phyloP scores from a whole-genome alignment of 2,113 vertebrate genomes.

The Trachemys scripta region DNA sequence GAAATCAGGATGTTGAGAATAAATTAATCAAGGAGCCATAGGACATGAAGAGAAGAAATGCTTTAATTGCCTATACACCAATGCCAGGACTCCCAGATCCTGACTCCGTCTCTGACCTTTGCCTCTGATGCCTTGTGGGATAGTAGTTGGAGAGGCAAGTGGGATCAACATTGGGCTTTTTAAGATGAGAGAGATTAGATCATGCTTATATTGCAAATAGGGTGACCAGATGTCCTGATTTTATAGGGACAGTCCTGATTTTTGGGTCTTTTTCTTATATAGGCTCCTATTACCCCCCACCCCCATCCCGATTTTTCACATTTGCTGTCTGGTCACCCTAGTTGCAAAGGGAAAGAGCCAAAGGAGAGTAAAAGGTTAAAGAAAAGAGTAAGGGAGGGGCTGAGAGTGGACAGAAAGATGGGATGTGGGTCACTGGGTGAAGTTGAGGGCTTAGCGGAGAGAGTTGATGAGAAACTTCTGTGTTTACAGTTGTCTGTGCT shows the following conservation, averaged over 20 bases:
- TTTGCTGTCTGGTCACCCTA: too few species aligned
- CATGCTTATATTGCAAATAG: not conserved
- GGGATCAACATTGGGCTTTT: not conserved
- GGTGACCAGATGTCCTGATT: too few species aligned
- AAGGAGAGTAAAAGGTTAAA: not conserved
- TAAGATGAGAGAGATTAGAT: not conserved
- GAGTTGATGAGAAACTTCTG: not conserved
- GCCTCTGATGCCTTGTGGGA: not conserved
- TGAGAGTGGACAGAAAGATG: not conserved
- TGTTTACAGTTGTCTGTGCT: not conserved
- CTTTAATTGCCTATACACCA: too few species aligned
- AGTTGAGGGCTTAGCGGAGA: not conserved
- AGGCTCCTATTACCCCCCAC: too few species aligned
- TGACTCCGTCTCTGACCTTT: not conserved
- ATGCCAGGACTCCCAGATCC: not conserved
- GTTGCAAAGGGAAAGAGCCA: not conserved
- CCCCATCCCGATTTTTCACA: too few species aligned
- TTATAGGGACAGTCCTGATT: too few species aligned
- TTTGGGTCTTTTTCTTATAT: too few species aligned
- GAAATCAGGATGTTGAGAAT: too few species aligned
- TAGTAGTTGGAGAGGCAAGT: not conserved
- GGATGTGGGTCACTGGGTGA: not conserved
- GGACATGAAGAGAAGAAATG: too few species aligned
- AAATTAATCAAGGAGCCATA: too few species aligned
- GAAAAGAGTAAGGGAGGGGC: not conserved